Conservation (phyloP, 2,113 vertebrate species). For the Oceanites oceanicus region DNA sequence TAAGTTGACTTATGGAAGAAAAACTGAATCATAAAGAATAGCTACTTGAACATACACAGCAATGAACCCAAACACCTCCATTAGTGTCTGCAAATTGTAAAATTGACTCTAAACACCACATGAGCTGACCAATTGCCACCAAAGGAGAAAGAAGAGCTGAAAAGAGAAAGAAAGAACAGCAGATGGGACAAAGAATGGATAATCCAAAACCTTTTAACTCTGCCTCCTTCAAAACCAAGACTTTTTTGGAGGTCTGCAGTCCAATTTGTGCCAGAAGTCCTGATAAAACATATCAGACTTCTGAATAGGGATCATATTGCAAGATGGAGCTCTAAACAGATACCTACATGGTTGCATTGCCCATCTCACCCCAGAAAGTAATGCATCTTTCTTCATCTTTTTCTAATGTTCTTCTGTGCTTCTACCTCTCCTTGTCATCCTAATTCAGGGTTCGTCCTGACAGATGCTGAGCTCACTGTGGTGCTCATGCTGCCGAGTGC, state of each 20-base stretch:
- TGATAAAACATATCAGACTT: neutral
- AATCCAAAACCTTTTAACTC: neutral
- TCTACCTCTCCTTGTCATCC: neutral
- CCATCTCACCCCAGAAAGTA: neutral
- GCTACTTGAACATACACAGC: neutral
- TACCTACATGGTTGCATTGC: neutral
- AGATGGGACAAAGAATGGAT: neutral
- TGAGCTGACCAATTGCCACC: neutral
- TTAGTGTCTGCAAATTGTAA: neutral
- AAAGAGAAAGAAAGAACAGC: neutral
- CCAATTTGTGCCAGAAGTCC: neutral
- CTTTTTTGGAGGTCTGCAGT: neutral
- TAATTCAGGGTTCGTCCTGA: neutral
- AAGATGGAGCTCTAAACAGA: neutral
- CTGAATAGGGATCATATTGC: neutral
- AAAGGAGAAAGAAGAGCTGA: neutral
- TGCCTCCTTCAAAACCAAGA: neutral
- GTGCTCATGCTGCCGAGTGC: neutral
- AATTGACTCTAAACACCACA: neutral
- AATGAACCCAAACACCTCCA: neutral
- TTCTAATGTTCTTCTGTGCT: neutral
- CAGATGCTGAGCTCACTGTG: neutral
- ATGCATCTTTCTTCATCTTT: neutral
- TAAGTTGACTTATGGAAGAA: constrained; percentile 3
- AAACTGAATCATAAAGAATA: constrained; percentile 11